Evolutionary conservation across 2,888 invertebrate genomes (phyloP), one percentile per base, ranked within the genome.

Genomic region (Colostygia pectinataria): DNA sequence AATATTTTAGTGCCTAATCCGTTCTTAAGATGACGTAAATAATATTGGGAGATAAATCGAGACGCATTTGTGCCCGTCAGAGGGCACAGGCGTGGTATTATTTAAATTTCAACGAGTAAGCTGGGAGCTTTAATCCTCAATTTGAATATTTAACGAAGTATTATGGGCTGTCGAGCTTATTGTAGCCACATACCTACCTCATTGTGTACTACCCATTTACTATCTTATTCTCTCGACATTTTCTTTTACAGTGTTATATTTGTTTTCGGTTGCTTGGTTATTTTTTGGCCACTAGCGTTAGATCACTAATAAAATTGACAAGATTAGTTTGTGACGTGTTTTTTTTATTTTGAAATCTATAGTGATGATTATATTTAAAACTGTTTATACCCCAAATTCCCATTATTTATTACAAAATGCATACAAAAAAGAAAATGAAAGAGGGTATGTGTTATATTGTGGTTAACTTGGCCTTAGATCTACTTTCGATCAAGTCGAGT

Each of bases 31-130:
- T 68, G 74, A 75, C 77, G 66, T 79, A 68, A 75, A 72, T 74
- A 74, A 75, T 75, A 71, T 72, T 62, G 53, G 66, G 65, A 66
- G 73, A 80, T 82, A 76, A 80, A 80, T 74, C 65, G 69, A 55
- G 57, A 53, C 47, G 65, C 71, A 76, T 75, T 76, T 75, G 71
- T 65, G 61, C 55, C 57, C 68, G 77, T 72, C 74, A 64, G 52
- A 70, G 61, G 53, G 53, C 61, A 38, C 44, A 42, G 59, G 62
- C 48, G 64, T 52, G 29, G 73, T 65, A 74, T 81, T 81, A 83
- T 83, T 81, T 65, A 81, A 79, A 80, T 82, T 74, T 82, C 73
- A 68, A 61, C 76, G 68, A 60, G 77, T 75, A 75, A 77, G 69
- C 63, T 65, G 65, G 72, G 59, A 66, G 72, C 69, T 54, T 68